phyloP scores from a whole-genome alignment of 2,113 vertebrate species.

The Beaufortia kweichowensis region DNA sequence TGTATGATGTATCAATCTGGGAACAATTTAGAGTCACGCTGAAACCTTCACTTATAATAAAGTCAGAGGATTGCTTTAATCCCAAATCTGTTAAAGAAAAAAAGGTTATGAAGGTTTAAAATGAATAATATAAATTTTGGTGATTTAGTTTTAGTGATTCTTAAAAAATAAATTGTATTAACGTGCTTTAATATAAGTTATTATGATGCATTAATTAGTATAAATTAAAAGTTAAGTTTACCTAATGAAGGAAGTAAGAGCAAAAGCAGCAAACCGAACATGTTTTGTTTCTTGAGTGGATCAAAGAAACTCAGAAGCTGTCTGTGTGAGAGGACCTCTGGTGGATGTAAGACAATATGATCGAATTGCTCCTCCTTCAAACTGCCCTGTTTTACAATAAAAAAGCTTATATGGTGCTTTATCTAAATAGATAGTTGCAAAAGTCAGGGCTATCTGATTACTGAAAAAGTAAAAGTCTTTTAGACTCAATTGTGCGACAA shows the following conservation, averaged over 20 bases:
- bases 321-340: not conserved
- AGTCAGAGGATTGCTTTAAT: constrained; percentile 44
- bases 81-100: constrained; percentile 38
- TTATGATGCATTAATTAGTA: not conserved
- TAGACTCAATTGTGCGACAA: too few relatives aligned
- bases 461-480: too few relatives aligned
- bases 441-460: too few relatives aligned
- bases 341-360: not conserved
- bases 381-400: not conserved
- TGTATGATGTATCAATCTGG: constrained; percentile 46
- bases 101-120: not conserved
- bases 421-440: too few relatives aligned
- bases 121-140: not conserved
- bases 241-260: constrained; percentile 41
- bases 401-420: too few relatives aligned
- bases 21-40: constrained; percentile 52
- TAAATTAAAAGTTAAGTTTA: constrained; percentile 5
- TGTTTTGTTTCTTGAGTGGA: not conserved
- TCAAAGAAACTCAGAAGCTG: not conserved
- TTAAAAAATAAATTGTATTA: not conserved
- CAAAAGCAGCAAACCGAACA: constrained; percentile 32
- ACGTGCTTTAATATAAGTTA: too few relatives aligned
- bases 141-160: not conserved
- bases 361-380: not conserved
- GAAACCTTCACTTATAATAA: constrained; percentile 37